Evolutionary conservation across 37 sponge, comb jelly and placozoan genomes (phyloP).

Genomic region (Hexactinellida sp.): DNA sequence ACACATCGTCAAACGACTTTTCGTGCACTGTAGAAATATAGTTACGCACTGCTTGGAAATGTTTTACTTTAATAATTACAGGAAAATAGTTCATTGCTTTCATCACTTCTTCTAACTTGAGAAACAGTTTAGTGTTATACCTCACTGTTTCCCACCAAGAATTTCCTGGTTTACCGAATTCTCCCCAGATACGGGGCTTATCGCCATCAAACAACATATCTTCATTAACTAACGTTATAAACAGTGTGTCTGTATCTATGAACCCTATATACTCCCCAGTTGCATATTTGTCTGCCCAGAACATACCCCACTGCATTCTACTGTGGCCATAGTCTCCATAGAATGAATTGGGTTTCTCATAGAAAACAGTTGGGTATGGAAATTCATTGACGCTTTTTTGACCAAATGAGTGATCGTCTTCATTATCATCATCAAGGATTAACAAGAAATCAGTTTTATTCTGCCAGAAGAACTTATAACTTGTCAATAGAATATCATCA

Average conservation of each 20-base stretch:
- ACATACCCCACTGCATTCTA: not conserved
- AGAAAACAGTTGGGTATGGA: not conserved
- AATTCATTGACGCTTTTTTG: not conserved
- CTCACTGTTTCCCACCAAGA: not conserved
- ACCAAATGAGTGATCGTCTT: not conserved
- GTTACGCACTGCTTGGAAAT: not conserved
- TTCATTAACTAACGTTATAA: not conserved
- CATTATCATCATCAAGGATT: not conserved
- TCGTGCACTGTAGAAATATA: not conserved
- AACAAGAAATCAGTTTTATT: not conserved
- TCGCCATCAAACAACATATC: not conserved
- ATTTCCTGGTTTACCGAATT: not conserved
- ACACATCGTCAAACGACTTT: not conserved
- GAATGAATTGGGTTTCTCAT: not conserved
- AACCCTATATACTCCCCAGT: not conserved
- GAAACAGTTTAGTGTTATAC: not conserved
- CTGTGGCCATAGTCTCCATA: not conserved
- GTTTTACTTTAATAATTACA: not conserved
- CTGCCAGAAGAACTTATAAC: not conserved
- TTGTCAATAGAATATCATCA: not conserved
- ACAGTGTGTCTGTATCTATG: not conserved
- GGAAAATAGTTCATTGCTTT: not conserved
- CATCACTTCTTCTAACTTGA: not conserved
- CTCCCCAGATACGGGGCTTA: not conserved
- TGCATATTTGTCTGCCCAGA: not conserved